Percentiles rank a stretch among this genome's conserved stretches.
These are phyloP conservation scores for Mechanitis messenoides DNA, from an alignment of 2,888 invertebrate species.

Conservation along the genomic window DNA sequence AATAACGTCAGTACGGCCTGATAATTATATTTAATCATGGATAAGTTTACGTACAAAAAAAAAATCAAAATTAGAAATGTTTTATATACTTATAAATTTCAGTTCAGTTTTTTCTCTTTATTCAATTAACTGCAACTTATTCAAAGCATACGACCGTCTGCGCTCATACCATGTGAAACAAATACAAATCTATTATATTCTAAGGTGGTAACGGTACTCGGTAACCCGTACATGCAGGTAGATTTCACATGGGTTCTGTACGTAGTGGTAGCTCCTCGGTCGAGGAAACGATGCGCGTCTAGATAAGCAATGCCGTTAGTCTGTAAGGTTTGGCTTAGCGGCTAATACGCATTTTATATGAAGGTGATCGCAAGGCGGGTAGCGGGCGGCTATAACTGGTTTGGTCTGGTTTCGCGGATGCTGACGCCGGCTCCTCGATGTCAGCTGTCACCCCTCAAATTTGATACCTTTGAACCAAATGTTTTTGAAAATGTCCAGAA, in stretches of 20 bases:
- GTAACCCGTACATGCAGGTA: constrained; percentile 19
- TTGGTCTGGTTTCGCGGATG: constrained; percentile 41
- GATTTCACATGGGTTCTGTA: constrained; percentile 22
- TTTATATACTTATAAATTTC: too few species aligned
- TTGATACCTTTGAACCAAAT: too few species aligned
- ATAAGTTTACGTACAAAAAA: too few species aligned
- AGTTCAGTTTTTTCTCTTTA: too few species aligned
- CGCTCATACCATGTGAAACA: too few species aligned
- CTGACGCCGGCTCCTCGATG: constrained; percentile 26
- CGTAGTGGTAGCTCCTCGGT: constrained; percentile 48
- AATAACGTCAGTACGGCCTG: too few species aligned
- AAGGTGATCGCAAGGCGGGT: constrained; percentile 35
- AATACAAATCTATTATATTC: too few species aligned
- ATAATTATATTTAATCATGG: too few species aligned
- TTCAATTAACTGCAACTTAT: too few species aligned
- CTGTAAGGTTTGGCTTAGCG: constrained; percentile 60
- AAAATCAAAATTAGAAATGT: too few species aligned
- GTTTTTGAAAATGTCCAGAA: too few species aligned
- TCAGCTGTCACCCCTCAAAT: constrained; percentile 42
- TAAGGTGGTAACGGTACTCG: constrained; percentile 20
- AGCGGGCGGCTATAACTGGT: constrained; percentile 52
- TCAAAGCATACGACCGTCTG: too few species aligned
- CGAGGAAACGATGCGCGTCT: constrained; percentile 58
- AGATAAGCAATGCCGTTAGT: constrained; percentile 69
- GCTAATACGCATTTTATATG: constrained; percentile 40